phyloP scores from a whole-genome alignment of 2,113 vertebrate genomes.

The Carlito syrichta region DNA sequence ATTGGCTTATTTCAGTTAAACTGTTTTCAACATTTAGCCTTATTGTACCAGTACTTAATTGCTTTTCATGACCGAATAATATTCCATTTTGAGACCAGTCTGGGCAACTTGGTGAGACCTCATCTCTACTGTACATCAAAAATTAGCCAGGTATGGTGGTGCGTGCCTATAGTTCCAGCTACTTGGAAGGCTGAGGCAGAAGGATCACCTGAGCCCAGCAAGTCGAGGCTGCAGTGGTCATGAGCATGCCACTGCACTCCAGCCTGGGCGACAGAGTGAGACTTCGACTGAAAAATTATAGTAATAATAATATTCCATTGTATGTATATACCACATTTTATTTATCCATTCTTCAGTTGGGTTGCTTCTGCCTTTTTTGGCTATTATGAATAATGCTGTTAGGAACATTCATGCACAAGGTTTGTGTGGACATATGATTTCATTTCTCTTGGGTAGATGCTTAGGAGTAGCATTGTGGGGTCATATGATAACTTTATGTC shows the following conservation, averaged over 20 bases:
- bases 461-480: not conserved
- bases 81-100: too few species aligned
- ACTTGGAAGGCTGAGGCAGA: too few species aligned
- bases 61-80: not conserved
- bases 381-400: not conserved
- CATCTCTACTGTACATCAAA: too few species aligned
- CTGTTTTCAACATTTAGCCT: not conserved
- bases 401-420: not conserved
- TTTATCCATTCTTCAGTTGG: not conserved
- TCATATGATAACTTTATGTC: not conserved
- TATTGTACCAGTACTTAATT: not conserved
- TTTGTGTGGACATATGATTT: not conserved
- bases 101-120: too few species aligned
- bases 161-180: too few species aligned
- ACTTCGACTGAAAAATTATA: too few species aligned
- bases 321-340: not conserved
- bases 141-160: too few species aligned
- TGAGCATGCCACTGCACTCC: too few species aligned
- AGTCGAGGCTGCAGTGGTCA: too few species aligned
- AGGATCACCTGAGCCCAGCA: too few species aligned
- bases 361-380: not conserved
- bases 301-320: not conserved
- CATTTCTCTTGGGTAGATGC: not conserved
- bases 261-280: too few species aligned
- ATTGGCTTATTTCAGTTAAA: not conserved